phyloP scores from a whole-genome alignment of 1,140 invertebrate species.

The Helicoverpa zea region DNA sequence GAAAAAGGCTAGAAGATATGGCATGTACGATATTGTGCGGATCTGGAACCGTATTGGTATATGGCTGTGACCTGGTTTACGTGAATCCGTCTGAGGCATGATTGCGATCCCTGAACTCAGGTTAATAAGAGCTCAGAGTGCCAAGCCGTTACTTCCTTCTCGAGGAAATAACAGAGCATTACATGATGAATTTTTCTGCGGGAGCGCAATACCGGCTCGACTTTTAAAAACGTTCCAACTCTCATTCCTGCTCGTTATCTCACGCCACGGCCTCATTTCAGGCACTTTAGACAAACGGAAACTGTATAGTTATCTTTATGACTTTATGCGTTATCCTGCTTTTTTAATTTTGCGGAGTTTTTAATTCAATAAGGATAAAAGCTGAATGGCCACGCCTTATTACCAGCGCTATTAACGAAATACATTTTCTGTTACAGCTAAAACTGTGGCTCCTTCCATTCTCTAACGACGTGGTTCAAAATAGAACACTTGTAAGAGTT shows the following conservation, averaged over 20 bases:
- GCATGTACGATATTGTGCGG: background rate
- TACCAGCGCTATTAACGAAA: background rate
- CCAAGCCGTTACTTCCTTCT: constrained; percentile 51
- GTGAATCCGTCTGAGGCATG: constrained; percentile 50
- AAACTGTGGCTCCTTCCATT: background rate
- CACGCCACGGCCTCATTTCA: constrained; percentile 74
- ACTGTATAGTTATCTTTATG: constrained; percentile 60
- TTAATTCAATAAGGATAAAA: constrained; percentile 28
- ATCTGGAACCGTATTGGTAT: constrained; percentile 52
- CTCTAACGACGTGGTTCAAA: constrained; percentile 12
- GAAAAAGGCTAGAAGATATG: no score
- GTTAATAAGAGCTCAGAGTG: constrained; percentile 63
- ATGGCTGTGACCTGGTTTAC: constrained; percentile 62
- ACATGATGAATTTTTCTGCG: constrained; percentile 54
- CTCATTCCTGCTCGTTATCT: constrained; percentile 77
- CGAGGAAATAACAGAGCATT: constrained; percentile 55
- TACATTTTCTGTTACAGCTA: background rate
- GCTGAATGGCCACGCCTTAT: constrained; percentile 14
- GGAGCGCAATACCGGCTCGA: constrained; percentile 48
- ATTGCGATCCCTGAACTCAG: constrained; percentile 63
- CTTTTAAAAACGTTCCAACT: constrained; percentile 61
- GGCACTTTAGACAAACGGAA: constrained; percentile 73
- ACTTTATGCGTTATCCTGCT: constrained; percentile 10
- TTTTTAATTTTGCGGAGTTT: constrained; percentile 7
- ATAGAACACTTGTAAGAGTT: constrained; percentile 31